These are phyloP conservation scores for Drosophila paucipuncta DNA, from an alignment of 2,888 invertebrate genomes.

Conservation along the genomic window DNA sequence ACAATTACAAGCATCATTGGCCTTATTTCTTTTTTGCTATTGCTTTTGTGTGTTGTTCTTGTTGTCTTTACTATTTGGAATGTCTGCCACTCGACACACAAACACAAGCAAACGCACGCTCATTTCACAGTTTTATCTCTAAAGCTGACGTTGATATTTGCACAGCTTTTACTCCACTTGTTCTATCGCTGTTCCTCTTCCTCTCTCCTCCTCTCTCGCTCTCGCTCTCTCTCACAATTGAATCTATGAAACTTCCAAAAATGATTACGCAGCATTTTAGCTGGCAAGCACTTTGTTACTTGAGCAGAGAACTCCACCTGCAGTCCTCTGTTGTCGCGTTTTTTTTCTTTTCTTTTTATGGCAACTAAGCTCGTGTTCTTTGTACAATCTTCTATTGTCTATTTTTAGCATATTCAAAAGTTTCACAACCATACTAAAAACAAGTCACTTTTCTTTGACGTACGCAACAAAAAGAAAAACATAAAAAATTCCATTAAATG, in stretches of 20 bases:
- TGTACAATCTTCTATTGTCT: slow-evolving; percentile 43
- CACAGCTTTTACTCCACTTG: slow-evolving; percentile 64
- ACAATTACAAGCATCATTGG: slow-evolving; percentile 80
- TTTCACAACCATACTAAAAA: slow-evolving; percentile 31
- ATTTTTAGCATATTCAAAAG: slow-evolving; percentile 57
- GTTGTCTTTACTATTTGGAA: slow-evolving; percentile 41
- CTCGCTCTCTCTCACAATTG: slow-evolving; percentile 24
- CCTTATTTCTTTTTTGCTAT: slow-evolving; percentile 67
- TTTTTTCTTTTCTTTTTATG: slow-evolving; percentile 28
- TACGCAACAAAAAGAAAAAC: slow-evolving; percentile 12
- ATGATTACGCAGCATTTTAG: slow-evolving; percentile 75
- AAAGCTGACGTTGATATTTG: slow-evolving; percentile 68
- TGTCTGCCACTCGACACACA: slow-evolving; percentile 39
- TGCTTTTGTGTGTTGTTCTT: slow-evolving; percentile 43
- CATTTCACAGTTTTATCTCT: slow-evolving; percentile 43
- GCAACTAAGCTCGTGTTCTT: slow-evolving; percentile 43
- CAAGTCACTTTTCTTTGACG: slow-evolving; percentile 18
- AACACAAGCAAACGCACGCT: slow-evolving; percentile 6
- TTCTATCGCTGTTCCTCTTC: slow-evolving; percentile 1
- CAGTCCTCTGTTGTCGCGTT: neutral
- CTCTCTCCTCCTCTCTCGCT: neutral
- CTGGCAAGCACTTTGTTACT: slow-evolving; percentile 54
- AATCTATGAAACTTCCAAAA: slow-evolving; percentile 68
- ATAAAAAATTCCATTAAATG: slow-evolving; percentile 19
- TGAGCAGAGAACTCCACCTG: slow-evolving; percentile 30